Evolutionary conservation across 2,113 vertebrate genomes (phyloP), one percentile per base, ranked within the genome.

Genomic region (Chaetodon auriga): DNA sequence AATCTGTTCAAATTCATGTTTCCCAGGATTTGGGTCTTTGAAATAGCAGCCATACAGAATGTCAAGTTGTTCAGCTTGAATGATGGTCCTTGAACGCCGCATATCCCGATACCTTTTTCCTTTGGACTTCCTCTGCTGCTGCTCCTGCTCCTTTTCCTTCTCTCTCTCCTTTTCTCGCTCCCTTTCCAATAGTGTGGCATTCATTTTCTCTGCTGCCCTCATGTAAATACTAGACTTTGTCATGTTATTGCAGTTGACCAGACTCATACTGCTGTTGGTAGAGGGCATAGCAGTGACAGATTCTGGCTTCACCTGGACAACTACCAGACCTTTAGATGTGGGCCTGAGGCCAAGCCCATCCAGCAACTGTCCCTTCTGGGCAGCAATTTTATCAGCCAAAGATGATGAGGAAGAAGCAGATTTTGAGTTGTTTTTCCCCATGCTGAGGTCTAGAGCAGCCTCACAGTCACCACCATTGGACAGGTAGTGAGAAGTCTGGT

Each of bases 21-120:
- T 96, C 0, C 96, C 97, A 0, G 97, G 97, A 84, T 97, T 98
- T 18, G 97, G 96, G 75, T 98, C 97, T 93, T 96, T 96, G 89
- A 97, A 96, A 79, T 98, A 98, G 95, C 97, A 97, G 41, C 96
- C 96, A 64, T 97, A 97, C 21, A 98, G 93, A 68, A 97, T 95
- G 86, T 97, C 97, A n/a, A 98, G 94, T 85, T 98, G 97, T 75
- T 98, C 96, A 0, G 97, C 96, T 85, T 97, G 94, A 86, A 97
- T 97, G 78, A 97, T 97, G 69, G 97, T 98, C 21, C 97, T 95
- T 16, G 97, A 96, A 49, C 97, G 96, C 43, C 95, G 87, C 95
- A 95, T 96, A 69, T 96, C 95, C 23, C 92, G 91, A 69, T 94
- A 96, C 19, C 94, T 73, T 53, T 92, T 93, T 65, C 90, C 92